These are phyloP conservation scores for Porites divaricata DNA, from an alignment of 92 coral and sea anemone species.

Conservation along the genomic window DNA sequence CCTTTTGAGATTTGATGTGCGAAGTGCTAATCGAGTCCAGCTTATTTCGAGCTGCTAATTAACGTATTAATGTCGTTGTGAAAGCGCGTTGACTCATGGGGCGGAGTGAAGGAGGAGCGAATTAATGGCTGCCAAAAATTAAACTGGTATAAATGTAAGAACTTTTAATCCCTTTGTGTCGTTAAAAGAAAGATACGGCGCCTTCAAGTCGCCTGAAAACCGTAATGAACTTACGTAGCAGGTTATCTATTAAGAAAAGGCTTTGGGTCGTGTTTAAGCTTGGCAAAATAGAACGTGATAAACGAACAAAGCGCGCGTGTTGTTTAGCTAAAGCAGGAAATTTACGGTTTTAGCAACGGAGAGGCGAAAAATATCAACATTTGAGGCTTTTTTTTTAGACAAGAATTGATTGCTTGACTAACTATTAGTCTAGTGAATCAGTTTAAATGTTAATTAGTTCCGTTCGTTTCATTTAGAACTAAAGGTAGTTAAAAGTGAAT, in stretches of 20 bases:
- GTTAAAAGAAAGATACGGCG: constrained; percentile 15
- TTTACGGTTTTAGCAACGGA: background rate
- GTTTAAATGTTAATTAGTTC: constrained; percentile 25
- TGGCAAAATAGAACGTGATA: too few species aligned
- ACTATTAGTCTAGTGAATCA: background rate
- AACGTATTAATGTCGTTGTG: constrained; percentile 31
- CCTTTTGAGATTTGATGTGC: constrained; percentile 36
- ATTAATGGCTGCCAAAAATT: constrained; percentile 3
- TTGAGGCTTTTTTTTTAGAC: constrained; percentile 18
- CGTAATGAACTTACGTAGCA: constrained; percentile 1
- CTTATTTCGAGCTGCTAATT: constrained; percentile 34
- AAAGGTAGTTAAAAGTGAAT: background rate
- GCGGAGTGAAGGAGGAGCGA: constrained; percentile 32
- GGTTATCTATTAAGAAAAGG: background rate
- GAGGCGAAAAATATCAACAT: background rate
- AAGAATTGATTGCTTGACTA: constrained; percentile 17
- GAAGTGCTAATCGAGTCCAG: constrained; percentile 19
- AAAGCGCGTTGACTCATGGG: constrained; percentile 19
- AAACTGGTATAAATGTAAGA: constrained; percentile 21
- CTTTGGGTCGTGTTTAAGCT: background rate
- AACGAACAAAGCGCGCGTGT: background rate
- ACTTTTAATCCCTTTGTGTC: constrained; percentile 23
- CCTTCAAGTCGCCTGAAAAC: constrained; percentile 11
- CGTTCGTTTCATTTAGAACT: constrained; percentile 4
- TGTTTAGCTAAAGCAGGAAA: background rate